phyloP scores from a whole-genome alignment of 2,888 invertebrate species.

The Eristalinus sepulchralis region DNA sequence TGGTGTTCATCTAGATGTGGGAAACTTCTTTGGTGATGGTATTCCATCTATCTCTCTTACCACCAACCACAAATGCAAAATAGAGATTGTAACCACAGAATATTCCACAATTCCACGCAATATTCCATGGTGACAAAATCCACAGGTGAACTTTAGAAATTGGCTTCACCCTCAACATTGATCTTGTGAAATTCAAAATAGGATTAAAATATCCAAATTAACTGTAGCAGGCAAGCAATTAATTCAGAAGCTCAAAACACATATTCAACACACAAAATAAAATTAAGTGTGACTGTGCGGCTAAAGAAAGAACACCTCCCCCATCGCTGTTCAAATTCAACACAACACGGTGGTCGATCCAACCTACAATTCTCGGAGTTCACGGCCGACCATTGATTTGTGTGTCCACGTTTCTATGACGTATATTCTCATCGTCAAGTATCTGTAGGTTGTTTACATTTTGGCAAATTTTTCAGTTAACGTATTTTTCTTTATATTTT shows the following conservation, averaged over 20 bases:
- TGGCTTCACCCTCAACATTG: not conserved
- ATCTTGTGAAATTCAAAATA: not conserved
- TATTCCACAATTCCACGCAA: not conserved
- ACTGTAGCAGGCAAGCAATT: not conserved
- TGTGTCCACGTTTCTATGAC: not conserved
- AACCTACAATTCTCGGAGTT: not conserved
- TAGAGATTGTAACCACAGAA: not conserved
- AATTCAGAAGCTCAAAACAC: not conserved
- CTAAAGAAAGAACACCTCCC: not conserved
- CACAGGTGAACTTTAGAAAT: too few relatives aligned
- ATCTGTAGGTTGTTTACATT: not conserved
- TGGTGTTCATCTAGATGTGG: too few relatives aligned
- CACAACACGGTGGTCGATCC: not conserved
- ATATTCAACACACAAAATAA: not conserved
- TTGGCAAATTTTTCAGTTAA: constrained; percentile 2
- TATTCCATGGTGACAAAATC: too few relatives aligned
- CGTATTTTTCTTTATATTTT: not conserved
- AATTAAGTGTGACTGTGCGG: not conserved
- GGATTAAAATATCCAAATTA: not conserved
- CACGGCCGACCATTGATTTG: not conserved
- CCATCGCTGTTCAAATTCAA: not conserved
- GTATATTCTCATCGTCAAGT: not conserved
- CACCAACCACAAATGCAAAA: not conserved
- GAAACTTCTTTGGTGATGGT: not conserved
- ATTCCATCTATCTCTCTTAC: too few relatives aligned